These are phyloP conservation scores for Isurus oxyrinchus DNA, from an alignment of 2,113 vertebrate genomes.

Conservation along the genomic window DNA sequence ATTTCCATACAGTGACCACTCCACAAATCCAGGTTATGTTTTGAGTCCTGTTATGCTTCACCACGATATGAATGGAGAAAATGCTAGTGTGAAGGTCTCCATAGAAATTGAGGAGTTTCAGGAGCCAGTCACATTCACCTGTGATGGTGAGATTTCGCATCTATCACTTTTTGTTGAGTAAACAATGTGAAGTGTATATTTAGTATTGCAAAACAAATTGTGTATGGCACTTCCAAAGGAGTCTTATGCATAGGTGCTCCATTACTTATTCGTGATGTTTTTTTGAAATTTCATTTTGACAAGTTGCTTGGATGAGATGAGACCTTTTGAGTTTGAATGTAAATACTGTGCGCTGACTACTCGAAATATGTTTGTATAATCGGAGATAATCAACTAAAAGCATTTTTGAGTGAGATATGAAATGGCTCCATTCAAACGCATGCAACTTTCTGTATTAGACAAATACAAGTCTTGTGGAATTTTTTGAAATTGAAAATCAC, in stretches of 20 bases:
- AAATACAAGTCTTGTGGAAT: neutral
- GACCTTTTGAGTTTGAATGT: neutral
- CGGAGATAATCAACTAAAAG: no score
- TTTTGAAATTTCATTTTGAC: neutral
- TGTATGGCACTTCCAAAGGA: neutral
- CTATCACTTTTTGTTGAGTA: neutral
- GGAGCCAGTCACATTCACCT: slow-evolving; percentile 93
- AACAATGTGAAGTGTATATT: neutral
- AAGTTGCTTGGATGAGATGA: neutral
- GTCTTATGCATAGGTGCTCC: slow-evolving; percentile 38
- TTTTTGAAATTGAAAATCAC: neutral
- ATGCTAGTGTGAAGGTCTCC: slow-evolving; percentile 86
- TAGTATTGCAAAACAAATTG: slow-evolving; percentile 26
- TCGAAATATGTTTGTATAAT: neutral
- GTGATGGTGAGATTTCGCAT: slow-evolving; percentile 73
- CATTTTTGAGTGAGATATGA: neutral
- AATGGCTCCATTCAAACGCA: neutral
- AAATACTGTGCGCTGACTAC: neutral
- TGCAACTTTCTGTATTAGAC: neutral
- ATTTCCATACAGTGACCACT: slow-evolving; percentile 60
- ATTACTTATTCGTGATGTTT: neutral
- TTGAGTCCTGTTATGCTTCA: slow-evolving; percentile 83
- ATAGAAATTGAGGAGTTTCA: slow-evolving; percentile 92
- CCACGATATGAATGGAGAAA: slow-evolving; percentile 68
- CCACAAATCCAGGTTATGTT: slow-evolving; percentile 81